Conservation (phyloP, 1,140 invertebrate genomes). For the Mercenaria mercenaria region DNA sequence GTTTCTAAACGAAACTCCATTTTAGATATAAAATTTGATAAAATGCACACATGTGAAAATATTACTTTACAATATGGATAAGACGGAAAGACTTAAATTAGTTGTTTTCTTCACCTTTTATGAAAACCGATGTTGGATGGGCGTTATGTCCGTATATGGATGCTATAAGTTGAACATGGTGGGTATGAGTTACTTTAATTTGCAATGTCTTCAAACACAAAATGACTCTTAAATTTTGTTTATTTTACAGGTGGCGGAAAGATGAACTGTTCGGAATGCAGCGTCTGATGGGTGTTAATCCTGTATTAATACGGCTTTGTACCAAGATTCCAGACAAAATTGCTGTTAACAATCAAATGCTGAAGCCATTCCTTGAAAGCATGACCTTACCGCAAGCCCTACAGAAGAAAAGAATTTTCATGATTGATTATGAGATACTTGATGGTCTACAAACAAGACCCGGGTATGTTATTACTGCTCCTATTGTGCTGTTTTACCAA, state of each 20-base stretch:
- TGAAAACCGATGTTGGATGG: too few species aligned
- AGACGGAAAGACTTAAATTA: too few species aligned
- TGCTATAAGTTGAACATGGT: too few species aligned
- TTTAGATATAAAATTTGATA: too few species aligned
- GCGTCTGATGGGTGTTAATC: slow-evolving; percentile 60
- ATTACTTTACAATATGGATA: too few species aligned
- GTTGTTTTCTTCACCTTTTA: too few species aligned
- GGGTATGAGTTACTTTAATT: too few species aligned
- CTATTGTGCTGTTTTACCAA: slow-evolving; percentile 80
- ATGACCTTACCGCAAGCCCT: slow-evolving; percentile 37
- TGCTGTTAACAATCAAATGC: slow-evolving; percentile 63
- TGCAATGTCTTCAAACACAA: too few species aligned
- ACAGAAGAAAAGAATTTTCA: slow-evolving; percentile 62
- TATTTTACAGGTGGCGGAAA: slow-evolving; percentile 75
- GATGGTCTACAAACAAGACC: not conserved
- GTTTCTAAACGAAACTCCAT: too few species aligned
- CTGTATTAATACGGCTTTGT: slow-evolving; percentile 81
- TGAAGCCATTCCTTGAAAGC: slow-evolving; percentile 68
- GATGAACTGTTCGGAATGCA: slow-evolving; percentile 76
- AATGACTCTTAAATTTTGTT: too few species aligned
- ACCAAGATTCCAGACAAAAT: slow-evolving; percentile 76
- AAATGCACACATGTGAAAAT: too few species aligned
- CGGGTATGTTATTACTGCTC: not conserved
- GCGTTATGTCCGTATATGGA: too few species aligned
- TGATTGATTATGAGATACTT: slow-evolving; percentile 69